Evolutionary conservation across 1,140 invertebrate species (phyloP).

Genomic region (Leguminivora glycinivorella): DNA sequence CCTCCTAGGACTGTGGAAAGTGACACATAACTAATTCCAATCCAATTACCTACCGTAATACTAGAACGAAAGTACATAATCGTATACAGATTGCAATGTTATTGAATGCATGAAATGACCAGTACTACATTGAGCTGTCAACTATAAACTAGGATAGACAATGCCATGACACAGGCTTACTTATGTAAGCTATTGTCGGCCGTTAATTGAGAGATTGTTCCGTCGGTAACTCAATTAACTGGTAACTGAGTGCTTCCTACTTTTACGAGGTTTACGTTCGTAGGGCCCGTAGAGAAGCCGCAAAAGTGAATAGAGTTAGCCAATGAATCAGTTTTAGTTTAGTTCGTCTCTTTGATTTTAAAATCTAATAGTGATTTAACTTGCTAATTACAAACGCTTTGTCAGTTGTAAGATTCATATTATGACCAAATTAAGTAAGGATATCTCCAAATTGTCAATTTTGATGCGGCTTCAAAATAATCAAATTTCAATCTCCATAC

Average conservation of each 20-base stretch:
- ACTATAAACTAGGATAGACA: not conserved
- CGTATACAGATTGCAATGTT: not conserved
- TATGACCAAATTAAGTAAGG: too few species aligned
- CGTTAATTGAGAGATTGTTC: not conserved
- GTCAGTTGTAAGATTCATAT: too few species aligned
- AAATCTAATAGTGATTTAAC: too few species aligned
- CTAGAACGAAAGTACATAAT: too few species aligned
- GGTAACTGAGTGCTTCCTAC: not conserved
- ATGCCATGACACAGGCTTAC: not conserved
- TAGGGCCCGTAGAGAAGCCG: not conserved
- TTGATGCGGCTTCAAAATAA: too few species aligned
- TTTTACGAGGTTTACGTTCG: not conserved
- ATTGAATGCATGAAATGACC: not conserved
- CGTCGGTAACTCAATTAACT: slow-evolving; percentile 1
- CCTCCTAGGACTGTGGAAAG: too few species aligned
- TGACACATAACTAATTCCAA: too few species aligned
- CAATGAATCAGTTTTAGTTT: not conserved
- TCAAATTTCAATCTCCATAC: too few species aligned
- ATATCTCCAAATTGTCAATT: too few species aligned
- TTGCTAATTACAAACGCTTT: too few species aligned
- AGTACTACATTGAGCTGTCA: not conserved
- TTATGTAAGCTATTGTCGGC: slow-evolving; percentile 1
- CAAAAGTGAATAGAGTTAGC: not conserved
- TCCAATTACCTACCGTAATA: too few species aligned
- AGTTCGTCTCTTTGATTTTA: not conserved